Evolutionary conservation across 2,113 vertebrate genomes (phyloP).

Genomic region (Lamprotornis superbus): DNA sequence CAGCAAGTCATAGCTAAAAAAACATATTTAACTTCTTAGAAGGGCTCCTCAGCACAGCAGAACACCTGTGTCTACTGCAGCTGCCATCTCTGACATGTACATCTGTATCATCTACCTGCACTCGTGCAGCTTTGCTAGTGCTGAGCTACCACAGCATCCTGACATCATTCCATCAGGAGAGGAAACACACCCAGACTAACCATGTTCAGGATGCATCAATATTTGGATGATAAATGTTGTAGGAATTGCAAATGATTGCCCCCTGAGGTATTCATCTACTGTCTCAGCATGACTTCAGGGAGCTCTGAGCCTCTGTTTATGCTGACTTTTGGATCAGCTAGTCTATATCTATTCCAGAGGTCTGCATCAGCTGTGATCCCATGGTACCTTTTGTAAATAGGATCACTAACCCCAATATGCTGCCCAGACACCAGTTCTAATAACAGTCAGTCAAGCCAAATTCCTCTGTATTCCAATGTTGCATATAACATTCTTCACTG

Average conservation of each 20-base stretch:
- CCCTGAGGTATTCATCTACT: background rate
- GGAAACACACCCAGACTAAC: background rate
- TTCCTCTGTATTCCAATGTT: background rate
- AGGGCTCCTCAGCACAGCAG: background rate
- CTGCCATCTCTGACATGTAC: background rate
- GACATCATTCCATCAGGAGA: background rate
- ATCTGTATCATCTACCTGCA: background rate
- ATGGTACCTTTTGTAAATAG: background rate
- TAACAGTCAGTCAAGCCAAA: background rate
- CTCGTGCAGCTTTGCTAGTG: background rate
- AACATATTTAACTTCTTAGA: background rate
- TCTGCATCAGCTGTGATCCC: background rate
- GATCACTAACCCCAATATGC: constrained; percentile 36
- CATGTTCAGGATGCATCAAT: background rate
- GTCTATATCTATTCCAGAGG: constrained; percentile 24
- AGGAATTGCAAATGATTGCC: background rate
- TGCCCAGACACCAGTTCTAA: constrained; percentile 11
- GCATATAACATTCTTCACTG: background rate
- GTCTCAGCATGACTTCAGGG: background rate
- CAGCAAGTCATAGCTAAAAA: background rate
- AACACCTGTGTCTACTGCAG: background rate
- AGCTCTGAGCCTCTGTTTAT: background rate
- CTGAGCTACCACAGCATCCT: background rate
- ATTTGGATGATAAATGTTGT: background rate
- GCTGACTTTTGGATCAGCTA: background rate